phyloP scores from a whole-genome alignment of 2,888 invertebrate species.

The Noctua pronuba region DNA sequence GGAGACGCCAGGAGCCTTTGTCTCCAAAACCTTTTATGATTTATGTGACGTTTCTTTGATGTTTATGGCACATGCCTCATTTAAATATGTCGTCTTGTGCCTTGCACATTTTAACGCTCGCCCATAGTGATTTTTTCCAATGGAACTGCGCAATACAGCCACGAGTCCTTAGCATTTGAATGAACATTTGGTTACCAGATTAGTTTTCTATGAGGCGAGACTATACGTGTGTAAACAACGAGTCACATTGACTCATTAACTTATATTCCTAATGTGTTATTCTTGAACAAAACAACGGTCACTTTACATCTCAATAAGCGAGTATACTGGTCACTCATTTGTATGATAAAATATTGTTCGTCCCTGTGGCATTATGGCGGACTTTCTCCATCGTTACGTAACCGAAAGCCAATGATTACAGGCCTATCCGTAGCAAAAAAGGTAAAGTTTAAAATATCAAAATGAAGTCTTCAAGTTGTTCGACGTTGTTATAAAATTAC shows the following conservation, averaged over 20 bases:
- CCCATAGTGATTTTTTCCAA: slow-evolving; percentile 83
- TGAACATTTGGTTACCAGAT: slow-evolving; percentile 90
- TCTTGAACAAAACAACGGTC: slow-evolving; percentile 65
- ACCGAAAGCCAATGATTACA: slow-evolving; percentile 76
- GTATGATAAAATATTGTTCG: slow-evolving; percentile 63
- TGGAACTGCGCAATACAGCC: slow-evolving; percentile 75
- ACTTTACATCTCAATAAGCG: slow-evolving; percentile 76
- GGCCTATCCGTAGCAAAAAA: slow-evolving; percentile 71
- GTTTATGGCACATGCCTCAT: slow-evolving; percentile 89
- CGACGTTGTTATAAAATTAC: slow-evolving; percentile 85
- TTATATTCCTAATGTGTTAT: slow-evolving; percentile 74
- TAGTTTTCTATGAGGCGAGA: slow-evolving; percentile 84
- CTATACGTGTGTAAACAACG: slow-evolving; percentile 83
- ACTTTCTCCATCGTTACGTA: slow-evolving; percentile 72
- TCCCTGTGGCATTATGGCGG: slow-evolving; percentile 57
- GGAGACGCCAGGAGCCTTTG: slow-evolving; percentile 80
- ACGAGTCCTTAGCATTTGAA: slow-evolving; percentile 84
- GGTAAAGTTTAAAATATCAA: slow-evolving; percentile 76
- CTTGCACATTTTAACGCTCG: slow-evolving; percentile 87
- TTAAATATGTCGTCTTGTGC: slow-evolving; percentile 88
- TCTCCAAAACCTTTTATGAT: slow-evolving; percentile 87
- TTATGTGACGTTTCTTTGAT: slow-evolving; percentile 87
- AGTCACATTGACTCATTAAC: slow-evolving; percentile 78
- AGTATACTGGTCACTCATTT: slow-evolving; percentile 58
- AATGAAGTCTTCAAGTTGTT: slow-evolving; percentile 84